Percentiles rank a stretch among this genome's conserved stretches.
Evolutionary conservation across 2,888 invertebrate species (phyloP).

Genomic region (Didymodactylos carnosus): DNA sequence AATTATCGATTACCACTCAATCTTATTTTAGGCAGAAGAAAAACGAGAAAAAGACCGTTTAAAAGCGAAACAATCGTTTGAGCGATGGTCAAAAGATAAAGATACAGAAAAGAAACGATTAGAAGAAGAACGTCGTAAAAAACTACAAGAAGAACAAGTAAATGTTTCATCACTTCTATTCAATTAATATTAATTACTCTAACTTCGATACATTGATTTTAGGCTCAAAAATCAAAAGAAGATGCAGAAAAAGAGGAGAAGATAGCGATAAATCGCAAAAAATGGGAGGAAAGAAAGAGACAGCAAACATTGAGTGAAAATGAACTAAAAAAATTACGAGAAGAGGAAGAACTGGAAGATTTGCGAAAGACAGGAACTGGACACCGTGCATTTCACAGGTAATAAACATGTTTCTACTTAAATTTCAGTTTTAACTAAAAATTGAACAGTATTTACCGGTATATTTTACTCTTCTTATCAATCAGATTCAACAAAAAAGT

Average conservation of each 20-base stretch:
- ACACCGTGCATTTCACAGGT: background rate
- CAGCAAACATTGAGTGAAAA: background rate
- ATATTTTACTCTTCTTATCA: too few relatives aligned
- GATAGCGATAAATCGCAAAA: background rate
- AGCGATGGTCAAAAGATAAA: background rate
- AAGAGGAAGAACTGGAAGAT: background rate
- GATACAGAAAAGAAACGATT: background rate
- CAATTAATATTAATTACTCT: too few relatives aligned
- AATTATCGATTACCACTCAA: too few relatives aligned
- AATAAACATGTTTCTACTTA: too few relatives aligned
- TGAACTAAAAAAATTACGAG: background rate
- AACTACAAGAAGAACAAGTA: background rate
- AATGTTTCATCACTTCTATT: too few relatives aligned
- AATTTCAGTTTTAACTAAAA: too few relatives aligned
- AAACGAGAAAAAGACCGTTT: background rate
- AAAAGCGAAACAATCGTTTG: background rate
- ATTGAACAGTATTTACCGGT: too few relatives aligned
- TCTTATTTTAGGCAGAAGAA: background rate
- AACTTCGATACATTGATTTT: background rate
- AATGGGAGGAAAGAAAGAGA: background rate
- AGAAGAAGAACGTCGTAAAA: background rate
- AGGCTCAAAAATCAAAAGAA: background rate
- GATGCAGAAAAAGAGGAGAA: background rate
- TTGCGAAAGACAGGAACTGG: background rate
- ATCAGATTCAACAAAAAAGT: too few relatives aligned